Evolutionary conservation across 2,113 vertebrate genomes (phyloP).

Genomic region (Carassius auratus): DNA sequence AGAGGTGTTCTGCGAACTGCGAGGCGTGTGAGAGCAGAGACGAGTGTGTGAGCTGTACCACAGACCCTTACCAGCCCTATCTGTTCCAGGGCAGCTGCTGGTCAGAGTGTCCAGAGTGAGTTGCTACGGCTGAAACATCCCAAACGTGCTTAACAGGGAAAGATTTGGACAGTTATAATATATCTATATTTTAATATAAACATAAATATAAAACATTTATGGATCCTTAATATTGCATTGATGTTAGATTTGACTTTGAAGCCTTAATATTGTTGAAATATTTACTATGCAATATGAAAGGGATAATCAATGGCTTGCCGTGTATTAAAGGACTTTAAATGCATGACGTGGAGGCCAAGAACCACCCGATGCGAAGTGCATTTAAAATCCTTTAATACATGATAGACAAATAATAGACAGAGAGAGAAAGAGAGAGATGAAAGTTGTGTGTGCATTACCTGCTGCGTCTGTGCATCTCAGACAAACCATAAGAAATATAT

Average conservation of each 20-base stretch:
- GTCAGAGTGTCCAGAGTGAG: constrained; percentile 80
- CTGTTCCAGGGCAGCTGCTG: constrained; percentile 77
- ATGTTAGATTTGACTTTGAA: background rate
- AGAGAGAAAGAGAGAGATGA: no score
- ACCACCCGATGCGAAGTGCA: no score
- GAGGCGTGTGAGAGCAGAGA: constrained; percentile 70
- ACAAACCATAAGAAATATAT: no score
- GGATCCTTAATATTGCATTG: background rate
- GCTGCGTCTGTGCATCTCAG: no score
- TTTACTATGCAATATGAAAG: background rate
- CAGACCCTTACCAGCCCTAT: constrained; percentile 67
- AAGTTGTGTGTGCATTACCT: no score
- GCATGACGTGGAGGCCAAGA: no score
- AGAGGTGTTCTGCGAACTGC: constrained; percentile 78
- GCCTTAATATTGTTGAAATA: background rate
- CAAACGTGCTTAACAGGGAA: background rate
- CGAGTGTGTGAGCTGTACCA: constrained; percentile 74
- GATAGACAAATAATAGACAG: no score
- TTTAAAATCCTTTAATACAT: no score
- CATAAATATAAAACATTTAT: background rate
- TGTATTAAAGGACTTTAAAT: no score
- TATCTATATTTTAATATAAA: no score
- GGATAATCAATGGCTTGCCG: no score
- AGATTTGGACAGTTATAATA: background rate
- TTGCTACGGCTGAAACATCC: background rate